A percentile compares a stretch with the other conserved stretches of the same genome.
Conservation (phyloP, 2,113 vertebrate genomes). For the Oophaga pumilio region DNA sequence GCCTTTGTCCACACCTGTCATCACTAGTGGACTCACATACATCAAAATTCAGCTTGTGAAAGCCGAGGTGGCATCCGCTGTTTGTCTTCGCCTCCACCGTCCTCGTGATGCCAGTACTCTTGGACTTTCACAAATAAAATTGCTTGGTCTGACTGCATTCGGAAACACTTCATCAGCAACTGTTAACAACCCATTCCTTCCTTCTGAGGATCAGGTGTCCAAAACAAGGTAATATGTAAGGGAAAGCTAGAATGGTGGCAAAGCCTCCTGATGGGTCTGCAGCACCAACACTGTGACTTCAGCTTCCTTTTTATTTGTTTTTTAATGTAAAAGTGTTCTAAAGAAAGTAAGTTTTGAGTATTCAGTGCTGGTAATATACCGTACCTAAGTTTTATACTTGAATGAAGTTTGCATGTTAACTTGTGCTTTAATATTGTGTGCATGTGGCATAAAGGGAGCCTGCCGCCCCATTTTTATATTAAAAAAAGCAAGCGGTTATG, state of each 20-base stretch:
- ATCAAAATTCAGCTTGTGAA: constrained; percentile 98
- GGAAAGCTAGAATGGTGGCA: not conserved
- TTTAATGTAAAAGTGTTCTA: too few species aligned
- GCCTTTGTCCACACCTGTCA: constrained; percentile 91
- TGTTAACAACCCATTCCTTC: constrained; percentile 96
- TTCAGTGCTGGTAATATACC: too few species aligned
- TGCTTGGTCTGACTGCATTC: constrained; percentile 93
- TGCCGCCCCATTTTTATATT: too few species aligned
- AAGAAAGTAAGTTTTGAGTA: too few species aligned
- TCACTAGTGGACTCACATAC: constrained; percentile 95
- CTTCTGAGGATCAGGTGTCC: constrained; percentile 97
- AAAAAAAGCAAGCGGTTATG: too few species aligned
- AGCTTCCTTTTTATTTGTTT: too few species aligned
- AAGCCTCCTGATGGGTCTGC: not conserved
- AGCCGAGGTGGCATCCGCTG: constrained; percentile 95
- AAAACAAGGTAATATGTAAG: constrained; percentile 86
- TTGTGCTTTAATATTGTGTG: too few species aligned
- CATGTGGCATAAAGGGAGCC: too few species aligned
- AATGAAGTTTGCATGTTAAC: too few species aligned
- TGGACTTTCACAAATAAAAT: constrained; percentile 96
- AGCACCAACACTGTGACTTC: too few species aligned
- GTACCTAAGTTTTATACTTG: too few species aligned
- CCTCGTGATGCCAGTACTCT: constrained; percentile 94
- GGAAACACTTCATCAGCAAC: constrained; percentile 97
- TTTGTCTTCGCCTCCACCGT: constrained; percentile 93